phyloP scores from a whole-genome alignment of 2,113 vertebrate genomes.

The Oncorhynchus nerka region DNA sequence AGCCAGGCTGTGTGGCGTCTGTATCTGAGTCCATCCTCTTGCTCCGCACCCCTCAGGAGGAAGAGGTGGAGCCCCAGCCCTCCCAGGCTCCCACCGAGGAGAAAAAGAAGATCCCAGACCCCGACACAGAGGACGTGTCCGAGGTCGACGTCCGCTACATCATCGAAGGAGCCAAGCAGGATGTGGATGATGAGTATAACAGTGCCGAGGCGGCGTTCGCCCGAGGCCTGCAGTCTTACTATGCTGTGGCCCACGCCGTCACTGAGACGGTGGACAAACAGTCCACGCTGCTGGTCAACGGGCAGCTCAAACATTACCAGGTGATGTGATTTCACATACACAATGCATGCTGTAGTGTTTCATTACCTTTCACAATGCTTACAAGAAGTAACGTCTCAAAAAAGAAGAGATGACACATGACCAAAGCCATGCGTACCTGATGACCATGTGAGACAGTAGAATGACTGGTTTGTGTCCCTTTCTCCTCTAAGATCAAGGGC shows the following conservation, averaged over 20 bases:
- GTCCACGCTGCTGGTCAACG: conserved; percentile 89
- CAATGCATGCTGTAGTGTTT: background rate
- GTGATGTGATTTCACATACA: conserved; percentile 28
- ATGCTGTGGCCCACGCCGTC: conserved; percentile 92
- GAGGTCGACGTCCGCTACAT: conserved; percentile 88
- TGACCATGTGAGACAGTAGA: background rate
- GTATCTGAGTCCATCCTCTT: background rate
- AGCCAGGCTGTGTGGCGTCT: background rate
- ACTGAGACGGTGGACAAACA: conserved; percentile 92
- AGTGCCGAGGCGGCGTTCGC: conserved; percentile 78
- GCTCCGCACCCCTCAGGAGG: conserved; percentile 65
- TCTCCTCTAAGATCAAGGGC: conserved; percentile 83
- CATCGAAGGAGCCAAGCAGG: conserved; percentile 94
- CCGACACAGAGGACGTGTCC: conserved; percentile 88
- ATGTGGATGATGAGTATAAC: conserved; percentile 92
- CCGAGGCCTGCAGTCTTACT: conserved; percentile 90
- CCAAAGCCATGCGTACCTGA: background rate
- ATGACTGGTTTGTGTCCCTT: background rate
- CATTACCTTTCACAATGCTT: background rate
- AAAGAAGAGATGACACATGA: background rate
- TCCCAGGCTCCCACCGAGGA: conserved; percentile 75
- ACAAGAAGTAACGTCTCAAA: background rate
- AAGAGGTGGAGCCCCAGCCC: conserved; percentile 79
- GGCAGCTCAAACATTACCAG: conserved; percentile 96
- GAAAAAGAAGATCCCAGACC: conserved; percentile 92